Evolutionary conservation across 2,113 vertebrate species (phyloP), one percentile per base, ranked within the genome.

Genomic region (Dromaius novaehollandiae): DNA sequence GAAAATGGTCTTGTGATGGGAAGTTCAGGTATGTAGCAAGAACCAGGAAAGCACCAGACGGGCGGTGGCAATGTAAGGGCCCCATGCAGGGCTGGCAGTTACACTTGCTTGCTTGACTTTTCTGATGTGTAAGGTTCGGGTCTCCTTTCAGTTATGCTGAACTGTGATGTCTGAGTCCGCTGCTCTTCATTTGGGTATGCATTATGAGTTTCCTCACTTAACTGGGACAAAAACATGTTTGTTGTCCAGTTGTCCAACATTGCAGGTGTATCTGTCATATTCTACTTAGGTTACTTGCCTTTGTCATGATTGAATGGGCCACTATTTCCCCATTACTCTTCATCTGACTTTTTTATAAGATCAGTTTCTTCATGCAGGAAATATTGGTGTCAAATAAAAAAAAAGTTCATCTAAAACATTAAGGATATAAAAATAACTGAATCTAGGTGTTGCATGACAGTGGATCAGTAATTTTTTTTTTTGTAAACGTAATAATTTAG

Each of bases 391-490:
- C 14, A 53, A 53, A 30, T 58, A 50, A 50, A 53, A 53, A 53
- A 53, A 53, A 48, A 19, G 46, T 55, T 63, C 60, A 28, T 1
- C 5, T 9, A 56, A 68, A 61, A 2, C 16, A 0, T 21, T 30
- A 44, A 50, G 40, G 12, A 11, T 38, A 48, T 14, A 28, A 51
- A 17, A 78, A 9, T 21, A 16, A 26, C 7, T 0, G 7, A 26
- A 30, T 13, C 4, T 1, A 14, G 4, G 8, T 21, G 7, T 36
- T 1, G 5, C 26, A 22, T 28, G 12, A 4, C 20, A 10, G 26
- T 1, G 17, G 17, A 32, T 7, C 5, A 11, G 4, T 3, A 1
- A 1, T 9, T 1, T 2, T 38, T 38, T n/a, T 64, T 69, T 36
- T 14, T 13, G 38, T 15, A 63, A 58, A 6, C 2, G 84, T 53